Evolutionary conservation across 1,140 invertebrate species (phyloP), one percentile per base, ranked within the genome.

Genomic region (Phenacoccus solenopsis): DNA sequence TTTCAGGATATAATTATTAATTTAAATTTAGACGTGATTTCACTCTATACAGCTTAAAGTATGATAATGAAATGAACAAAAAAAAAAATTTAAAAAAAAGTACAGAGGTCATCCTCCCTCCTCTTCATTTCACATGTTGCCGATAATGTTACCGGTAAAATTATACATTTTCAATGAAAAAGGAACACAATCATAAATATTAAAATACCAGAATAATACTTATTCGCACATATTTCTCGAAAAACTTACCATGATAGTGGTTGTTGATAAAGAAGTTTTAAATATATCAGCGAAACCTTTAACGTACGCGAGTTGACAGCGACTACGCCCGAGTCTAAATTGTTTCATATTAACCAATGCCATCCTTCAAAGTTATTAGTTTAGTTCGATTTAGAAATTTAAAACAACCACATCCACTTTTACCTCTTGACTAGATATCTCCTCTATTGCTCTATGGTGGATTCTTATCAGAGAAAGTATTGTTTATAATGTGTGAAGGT

Each of bases 281-380:
- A 10, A 25, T 24, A 20, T 16, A 25, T 64, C 21, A 24, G 16
- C 25, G 16, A 64, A 24, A 3, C 16, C 16, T 24, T 64, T 24
- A 4, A 20, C 59, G 22, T 9, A 64, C 20, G 20, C 9, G 20
- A 64, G 13, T 10, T 64, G 38, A 49, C 38, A 25, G 3, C 59
- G 59, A 64, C 59, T 22, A 22, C 59, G 59, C 2, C 59, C 20
- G 25, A 64, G 25, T 3, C 10, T 20, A 16, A 64, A 25, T 10
- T 64, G 59, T 64, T 64, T 64, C 59, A 64, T 64, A 9, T 20
- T 64, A 24, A 27, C 59, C 22, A 64, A 20, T 25, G 59, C 59
- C 59, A 64, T 64, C 13, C 3, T 2, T 49, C 12, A 49, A 16
- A 16, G 16, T 10, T 49, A 16, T 49, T 49, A 49, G 20, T 49